Evolutionary conservation across 2,113 vertebrate genomes (phyloP), one percentile per base, ranked within the genome.

Genomic region (Corythoichthys intestinalis): DNA sequence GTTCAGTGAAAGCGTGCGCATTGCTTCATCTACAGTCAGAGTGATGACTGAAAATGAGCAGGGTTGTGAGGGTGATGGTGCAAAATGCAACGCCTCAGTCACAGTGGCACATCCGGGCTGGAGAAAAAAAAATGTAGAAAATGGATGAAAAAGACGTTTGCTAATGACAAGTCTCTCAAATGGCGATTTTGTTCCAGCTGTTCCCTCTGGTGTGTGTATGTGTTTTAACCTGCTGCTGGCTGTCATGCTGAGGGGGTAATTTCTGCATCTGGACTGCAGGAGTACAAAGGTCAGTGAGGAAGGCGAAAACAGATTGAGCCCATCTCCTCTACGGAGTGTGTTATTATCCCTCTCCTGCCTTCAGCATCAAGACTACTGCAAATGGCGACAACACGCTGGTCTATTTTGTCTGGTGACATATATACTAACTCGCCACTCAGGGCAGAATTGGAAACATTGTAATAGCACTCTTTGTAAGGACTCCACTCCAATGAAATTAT

Each of bases 161-260:
- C n/a, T 54, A 8, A 20, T 10, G 9, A 54, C 52, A 20, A 28
- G 52, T 54, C 9, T 11, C 52, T 72, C 80, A 80, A 77, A 34
- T 74, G 41, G 77, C 66, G 81, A 85, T 87, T 85, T 86, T 86
- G 84, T 75, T 83, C 67, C 87, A 89, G 83, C 83, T 89, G 88
- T 84, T 86, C 75, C 76, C 77, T 73, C 63, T 67, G 56, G 72
- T 79, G 79, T 35, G 50, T 50, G 66, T 75, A 61, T 76, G 73
- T 69, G 80, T 74, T 70, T 74, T 60, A 82, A 84, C 80, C 81
- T 85, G 83, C 77, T 76, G 78, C 67, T 73, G 61, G 69, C 79
- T 71, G 73, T 54, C 82, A 72, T 85, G 87, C 83, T 87, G 89
- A 72, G 78, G 82, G 85, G 84, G 72, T 88, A 85, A 88, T 87